Base-by-base conservation (phyloP, 2,888 invertebrate species). In the Drosophila quasianomalipes region DNA sequence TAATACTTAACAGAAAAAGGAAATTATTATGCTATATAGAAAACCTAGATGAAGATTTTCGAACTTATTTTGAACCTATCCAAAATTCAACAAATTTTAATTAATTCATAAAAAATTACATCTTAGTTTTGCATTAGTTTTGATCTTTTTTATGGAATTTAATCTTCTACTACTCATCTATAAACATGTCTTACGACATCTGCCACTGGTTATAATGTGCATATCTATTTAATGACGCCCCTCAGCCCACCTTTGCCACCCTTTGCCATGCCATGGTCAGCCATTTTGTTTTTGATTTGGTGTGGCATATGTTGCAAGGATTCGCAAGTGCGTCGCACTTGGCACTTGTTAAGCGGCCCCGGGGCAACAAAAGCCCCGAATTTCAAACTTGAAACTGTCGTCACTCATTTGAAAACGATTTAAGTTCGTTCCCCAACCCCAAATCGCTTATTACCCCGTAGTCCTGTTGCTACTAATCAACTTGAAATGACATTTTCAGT, bases 341-440 rank as follows among this genome's bases (percentile, higher is more conserved):
- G 52, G 49, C 80, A 76, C 83, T 83, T 81, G 81, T 76, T 79
- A 79, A 81, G 53, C 72, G 37, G 61, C 44, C 80, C 67, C 54
- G 60, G 41, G 75, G 69, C 75, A 47, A 55, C 22, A 78, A 33
- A 57, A n/a, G n/a, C 0, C 10, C 31, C 57, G 47, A 65, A 64
- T 52, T 58, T 52, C 64, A 30, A 16, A 37, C 51, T 28, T 10
- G 44, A 28, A 64, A 47, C 47, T 14, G 64, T 19, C 41, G 62
- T 31, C 41, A 14, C 71, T 86, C 79, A 79, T 85, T 83, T 63
- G 72, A 70, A 76, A 82, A 72, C 72, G 83, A 82, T 83, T 82
- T 81, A 75, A 82, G 70, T 22, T 22, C 47, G 16, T 26, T 0
- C 47, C 16, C 47, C 16, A 47, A 26, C 47, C 58, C 49, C 39